phyloP scores from a whole-genome alignment of 2,888 invertebrate species.

The Heliconius sara region DNA sequence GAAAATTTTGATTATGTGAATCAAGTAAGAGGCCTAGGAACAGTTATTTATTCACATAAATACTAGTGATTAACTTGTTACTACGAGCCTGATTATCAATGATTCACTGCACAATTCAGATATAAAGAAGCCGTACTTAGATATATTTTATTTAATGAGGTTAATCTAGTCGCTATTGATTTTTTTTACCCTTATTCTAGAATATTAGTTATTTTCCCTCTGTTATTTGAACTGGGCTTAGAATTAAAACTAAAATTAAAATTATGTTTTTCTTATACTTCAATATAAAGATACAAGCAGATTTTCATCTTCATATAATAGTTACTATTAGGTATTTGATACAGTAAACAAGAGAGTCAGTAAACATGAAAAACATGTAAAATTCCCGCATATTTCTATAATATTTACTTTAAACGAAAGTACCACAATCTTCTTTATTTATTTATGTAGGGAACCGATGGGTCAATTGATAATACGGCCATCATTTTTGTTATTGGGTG shows the following conservation, averaged over 20 bases:
- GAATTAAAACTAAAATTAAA: no score
- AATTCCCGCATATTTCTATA: not conserved
- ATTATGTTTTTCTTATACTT: not conserved
- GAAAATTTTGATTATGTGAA: not conserved
- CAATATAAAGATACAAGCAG: not conserved
- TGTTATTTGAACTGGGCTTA: no score
- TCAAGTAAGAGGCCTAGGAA: not conserved
- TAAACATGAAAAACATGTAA: not conserved
- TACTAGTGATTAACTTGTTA: not conserved
- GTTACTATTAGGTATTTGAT: not conserved
- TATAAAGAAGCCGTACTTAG: no score
- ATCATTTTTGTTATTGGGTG: constrained; percentile 20
- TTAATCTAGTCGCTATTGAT: no score
- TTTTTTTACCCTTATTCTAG: no score
- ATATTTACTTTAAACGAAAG: constrained; percentile 6
- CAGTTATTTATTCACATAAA: not conserved
- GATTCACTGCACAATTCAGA: no score
- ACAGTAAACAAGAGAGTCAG: not conserved
- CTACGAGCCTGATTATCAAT: no score
- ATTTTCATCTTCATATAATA: no score
- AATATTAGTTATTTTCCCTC: no score
- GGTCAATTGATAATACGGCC: constrained; percentile 16
- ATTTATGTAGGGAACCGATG: not conserved
- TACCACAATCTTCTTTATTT: constrained; percentile 16
- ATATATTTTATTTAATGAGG: no score